Conservation (phyloP, 2,113 vertebrate species). For the Myotis yumanensis region DNA sequence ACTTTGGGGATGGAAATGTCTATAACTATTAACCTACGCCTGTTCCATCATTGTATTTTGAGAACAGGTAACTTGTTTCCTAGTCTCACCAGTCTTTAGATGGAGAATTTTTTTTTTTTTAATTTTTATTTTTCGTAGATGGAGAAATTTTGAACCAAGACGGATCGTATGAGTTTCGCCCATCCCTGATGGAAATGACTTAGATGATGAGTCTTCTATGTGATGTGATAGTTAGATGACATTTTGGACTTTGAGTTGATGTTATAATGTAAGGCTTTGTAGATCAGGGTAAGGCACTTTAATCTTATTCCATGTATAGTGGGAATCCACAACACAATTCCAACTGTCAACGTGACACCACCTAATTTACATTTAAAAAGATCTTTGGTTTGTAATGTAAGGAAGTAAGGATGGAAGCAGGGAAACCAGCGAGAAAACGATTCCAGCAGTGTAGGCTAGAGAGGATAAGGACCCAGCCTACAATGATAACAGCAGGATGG, state of each 20-base stretch:
- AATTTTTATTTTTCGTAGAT: too few relatives aligned
- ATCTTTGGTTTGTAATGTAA: background rate
- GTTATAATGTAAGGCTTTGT: background rate
- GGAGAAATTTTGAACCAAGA: background rate
- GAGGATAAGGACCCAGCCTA: background rate
- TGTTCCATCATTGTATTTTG: background rate
- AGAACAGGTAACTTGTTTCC: background rate
- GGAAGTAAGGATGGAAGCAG: background rate
- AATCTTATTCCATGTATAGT: background rate
- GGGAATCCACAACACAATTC: background rate
- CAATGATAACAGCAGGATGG: background rate
- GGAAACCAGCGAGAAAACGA: background rate
- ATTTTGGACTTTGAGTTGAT: background rate
- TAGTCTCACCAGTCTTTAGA: background rate
- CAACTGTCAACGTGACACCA: background rate
- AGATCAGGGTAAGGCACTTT: background rate
- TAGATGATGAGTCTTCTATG: background rate
- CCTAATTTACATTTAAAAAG: background rate
- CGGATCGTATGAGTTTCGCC: background rate
- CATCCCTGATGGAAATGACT: background rate
- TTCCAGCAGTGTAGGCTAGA: background rate
- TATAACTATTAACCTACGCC: background rate
- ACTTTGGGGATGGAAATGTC: background rate
- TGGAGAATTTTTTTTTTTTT: background rate
- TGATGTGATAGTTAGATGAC: background rate